Evolutionary conservation across 2,888 invertebrate genomes (phyloP).

Genomic region (Volucella inflata): DNA sequence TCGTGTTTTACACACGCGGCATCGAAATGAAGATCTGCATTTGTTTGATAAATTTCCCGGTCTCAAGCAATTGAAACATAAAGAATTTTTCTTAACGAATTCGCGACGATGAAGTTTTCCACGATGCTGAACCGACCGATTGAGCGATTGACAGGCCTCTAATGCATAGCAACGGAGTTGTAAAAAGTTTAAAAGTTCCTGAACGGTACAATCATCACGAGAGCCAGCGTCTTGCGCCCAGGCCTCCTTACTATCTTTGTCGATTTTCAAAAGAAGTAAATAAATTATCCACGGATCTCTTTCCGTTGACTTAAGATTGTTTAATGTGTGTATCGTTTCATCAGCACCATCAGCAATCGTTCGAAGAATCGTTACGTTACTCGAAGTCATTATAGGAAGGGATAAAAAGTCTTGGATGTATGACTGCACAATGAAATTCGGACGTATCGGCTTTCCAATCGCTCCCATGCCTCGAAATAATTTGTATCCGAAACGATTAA

Average conservation of each 20-base stretch:
- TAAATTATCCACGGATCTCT: too few relatives aligned
- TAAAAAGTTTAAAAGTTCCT: conserved; percentile 6
- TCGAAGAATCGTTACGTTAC: not conserved
- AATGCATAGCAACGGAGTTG: conserved; percentile 21
- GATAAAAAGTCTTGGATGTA: too few relatives aligned
- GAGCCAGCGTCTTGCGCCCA: conserved; percentile 8
- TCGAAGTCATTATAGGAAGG: too few relatives aligned
- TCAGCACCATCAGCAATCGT: conserved; percentile 19
- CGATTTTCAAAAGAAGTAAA: conserved; percentile 22
- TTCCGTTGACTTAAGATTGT: too few relatives aligned
- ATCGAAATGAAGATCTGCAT: not conserved
- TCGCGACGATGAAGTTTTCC: conserved; percentile 1
- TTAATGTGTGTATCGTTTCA: not conserved
- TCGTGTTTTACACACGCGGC: conserved; percentile 1
- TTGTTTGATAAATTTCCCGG: not conserved
- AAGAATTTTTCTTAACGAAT: conserved; percentile 15
- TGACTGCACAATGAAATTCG: too few relatives aligned
- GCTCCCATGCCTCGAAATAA: conserved; percentile 19
- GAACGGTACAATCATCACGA: not conserved
- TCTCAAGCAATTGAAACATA: conserved; percentile 7
- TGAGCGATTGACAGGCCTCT: conserved; percentile 19
- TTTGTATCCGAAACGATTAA: conserved; percentile 4
- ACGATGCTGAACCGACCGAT: not conserved
- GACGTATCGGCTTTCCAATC: conserved; percentile 8
- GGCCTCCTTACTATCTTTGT: not conserved